These are phyloP conservation scores for Ia io DNA, from an alignment of 2,113 vertebrate genomes.

Conservation along the genomic window DNA sequence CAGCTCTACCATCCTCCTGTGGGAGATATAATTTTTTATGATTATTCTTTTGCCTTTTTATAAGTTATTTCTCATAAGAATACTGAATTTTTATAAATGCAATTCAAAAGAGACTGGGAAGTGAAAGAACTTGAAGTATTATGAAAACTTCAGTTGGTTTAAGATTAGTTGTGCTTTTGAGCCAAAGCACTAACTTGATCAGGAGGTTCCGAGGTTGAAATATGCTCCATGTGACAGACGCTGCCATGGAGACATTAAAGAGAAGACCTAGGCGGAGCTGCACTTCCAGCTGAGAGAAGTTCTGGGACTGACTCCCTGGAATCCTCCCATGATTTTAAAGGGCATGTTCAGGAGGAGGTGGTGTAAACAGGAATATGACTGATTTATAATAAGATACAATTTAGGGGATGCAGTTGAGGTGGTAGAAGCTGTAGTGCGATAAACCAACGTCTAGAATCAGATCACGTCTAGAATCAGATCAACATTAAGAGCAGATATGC, in stretches of 20 bases:
- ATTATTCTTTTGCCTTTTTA: not conserved
- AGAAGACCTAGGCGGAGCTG: not conserved
- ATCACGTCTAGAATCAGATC: too few species aligned
- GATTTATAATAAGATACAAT: constrained; percentile 7
- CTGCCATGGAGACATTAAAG: not conserved
- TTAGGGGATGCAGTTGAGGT: not conserved
- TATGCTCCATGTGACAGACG: not conserved
- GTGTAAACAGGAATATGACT: constrained; percentile 46
- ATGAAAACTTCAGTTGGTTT: constrained; percentile 26
- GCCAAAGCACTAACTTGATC: not conserved
- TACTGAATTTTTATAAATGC: not conserved
- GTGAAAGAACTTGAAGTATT: not conserved
- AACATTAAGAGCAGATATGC: not conserved
- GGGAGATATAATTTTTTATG: not conserved
- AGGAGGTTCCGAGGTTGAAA: not conserved
- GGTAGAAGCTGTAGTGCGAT: not conserved
- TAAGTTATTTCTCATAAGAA: not conserved
- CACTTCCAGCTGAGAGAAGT: not conserved
- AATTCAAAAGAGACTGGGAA: constrained; percentile 11
- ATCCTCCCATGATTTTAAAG: constrained; percentile 36
- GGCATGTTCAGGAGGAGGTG: constrained; percentile 39
- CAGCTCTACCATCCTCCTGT: not conserved
- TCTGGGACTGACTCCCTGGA: not conserved
- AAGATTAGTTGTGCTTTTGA: constrained; percentile 33
- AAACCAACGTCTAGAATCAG: not conserved